phyloP scores from a whole-genome alignment of 2,888 invertebrate species.

The Lepidocyrtinus sp. region DNA sequence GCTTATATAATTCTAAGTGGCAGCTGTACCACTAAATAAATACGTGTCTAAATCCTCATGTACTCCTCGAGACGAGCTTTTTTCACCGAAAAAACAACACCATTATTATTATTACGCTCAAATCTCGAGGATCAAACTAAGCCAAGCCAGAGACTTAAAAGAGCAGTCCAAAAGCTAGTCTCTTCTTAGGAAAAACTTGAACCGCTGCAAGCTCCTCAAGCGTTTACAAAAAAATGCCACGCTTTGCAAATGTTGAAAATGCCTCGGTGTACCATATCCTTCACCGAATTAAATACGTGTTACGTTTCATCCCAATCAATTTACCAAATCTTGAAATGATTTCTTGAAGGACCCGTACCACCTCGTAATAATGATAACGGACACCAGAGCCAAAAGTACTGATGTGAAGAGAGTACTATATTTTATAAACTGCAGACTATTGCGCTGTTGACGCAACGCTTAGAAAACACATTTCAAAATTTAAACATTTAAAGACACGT shows the following conservation, averaged over 20 bases:
- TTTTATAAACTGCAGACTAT: background rate
- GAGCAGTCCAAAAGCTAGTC: too few species aligned
- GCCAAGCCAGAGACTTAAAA: too few species aligned
- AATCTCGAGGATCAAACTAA: background rate
- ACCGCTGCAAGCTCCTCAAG: conserved; percentile 12
- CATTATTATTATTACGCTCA: background rate
- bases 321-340: background rate
- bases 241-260: background rate
- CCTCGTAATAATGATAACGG: conserved; percentile 1
- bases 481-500: too few species aligned
- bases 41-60: too few species aligned
- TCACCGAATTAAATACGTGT: background rate
- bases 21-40: background rate
- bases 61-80: too few species aligned
- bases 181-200: too few species aligned
- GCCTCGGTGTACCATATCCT: background rate
- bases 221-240: conserved; percentile 2
- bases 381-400: too few species aligned
- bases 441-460: background rate
- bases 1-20: background rate
- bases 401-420: conserved; percentile 1
- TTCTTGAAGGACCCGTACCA: background rate
- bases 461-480: too few species aligned
- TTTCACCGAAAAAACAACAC: background rate
- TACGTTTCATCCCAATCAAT: background rate